Evolutionary conservation across 2,113 vertebrate genomes (phyloP), one percentile per base, ranked within the genome.

Genomic region (Equus quagga): DNA sequence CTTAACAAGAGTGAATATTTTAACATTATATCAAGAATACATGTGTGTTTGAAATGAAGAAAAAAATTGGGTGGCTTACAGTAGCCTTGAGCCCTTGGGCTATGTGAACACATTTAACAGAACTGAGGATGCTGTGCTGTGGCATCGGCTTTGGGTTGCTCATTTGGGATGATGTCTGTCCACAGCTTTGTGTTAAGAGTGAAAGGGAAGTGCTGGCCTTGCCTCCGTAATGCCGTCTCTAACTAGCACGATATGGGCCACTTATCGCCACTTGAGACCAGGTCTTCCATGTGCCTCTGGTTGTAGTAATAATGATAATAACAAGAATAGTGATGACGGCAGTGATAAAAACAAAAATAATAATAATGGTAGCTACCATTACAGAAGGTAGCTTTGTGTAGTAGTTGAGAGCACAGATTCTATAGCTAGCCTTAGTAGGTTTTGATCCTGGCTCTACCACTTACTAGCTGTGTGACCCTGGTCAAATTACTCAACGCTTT

Each of bases 1-100:
- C 60, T 78, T 72, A 88, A 75, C 51, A 85, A 80, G 44, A 86
- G 51, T 23, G 60, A 24, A 56, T 62, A 73, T 92, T 54, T 96
- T 95, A 94, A 84, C 33, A n/a, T 26, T 91, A 44, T 64, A 80
- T 88, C n/a, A 75, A 96, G 86, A 95, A 58, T 49, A 94, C 15
- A 7, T 41, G 12, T 46, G 72, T 65, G 18, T 85, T 69, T 94
- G 76, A 51, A 93, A 54, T 33, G 64, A 96, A 54, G 33, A 76
- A 84, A 80, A 84, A 33, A 89, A 81, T 78, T 9, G 0, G 0
- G 13, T 65, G 46, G 4, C 9, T 82, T 56, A 19, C 5, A 84
- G 76, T 8, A 28, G 24, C 65, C 24, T 72, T 72, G 60, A 89
- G 65, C 65, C 51, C 41, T 36, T 26, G 33, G 56, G 56, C 46